phyloP scores from a whole-genome alignment of 2,113 vertebrate genomes.

The Notarius lentiginosus region DNA sequence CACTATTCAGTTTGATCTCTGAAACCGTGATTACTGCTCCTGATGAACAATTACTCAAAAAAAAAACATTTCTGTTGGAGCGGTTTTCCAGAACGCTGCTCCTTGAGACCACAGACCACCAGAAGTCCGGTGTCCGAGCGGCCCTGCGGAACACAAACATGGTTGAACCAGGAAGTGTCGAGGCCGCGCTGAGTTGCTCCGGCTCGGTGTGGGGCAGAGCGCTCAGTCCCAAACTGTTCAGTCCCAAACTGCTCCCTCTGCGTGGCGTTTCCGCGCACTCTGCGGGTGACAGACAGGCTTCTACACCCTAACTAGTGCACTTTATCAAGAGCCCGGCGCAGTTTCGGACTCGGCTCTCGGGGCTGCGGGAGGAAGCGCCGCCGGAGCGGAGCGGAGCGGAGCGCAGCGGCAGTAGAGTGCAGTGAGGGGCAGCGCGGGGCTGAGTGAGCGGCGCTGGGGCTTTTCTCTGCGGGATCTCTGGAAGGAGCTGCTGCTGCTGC shows the following conservation, averaged over 20 bases:
- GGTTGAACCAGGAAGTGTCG: slow-evolving; percentile 62
- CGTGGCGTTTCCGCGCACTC: not conserved
- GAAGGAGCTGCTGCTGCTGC: no score
- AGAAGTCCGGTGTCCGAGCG: no score
- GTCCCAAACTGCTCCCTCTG: not conserved
- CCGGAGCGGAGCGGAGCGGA: no score
- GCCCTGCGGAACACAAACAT: slow-evolving; percentile 37
- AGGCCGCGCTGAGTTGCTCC: not conserved
- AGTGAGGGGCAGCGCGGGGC: no score
- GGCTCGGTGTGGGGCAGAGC: no score
- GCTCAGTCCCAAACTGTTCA: no score
- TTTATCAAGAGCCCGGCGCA: not conserved
- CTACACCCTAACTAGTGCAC: slow-evolving; percentile 18
- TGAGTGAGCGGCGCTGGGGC: not conserved
- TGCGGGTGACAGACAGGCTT: no score
- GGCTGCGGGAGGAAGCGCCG: no score
- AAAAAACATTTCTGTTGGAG: fast-evolving
- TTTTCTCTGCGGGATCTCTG: not conserved
- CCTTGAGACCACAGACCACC: not conserved
- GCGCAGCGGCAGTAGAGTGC: no score
- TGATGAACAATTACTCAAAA: no score
- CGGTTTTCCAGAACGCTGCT: not conserved
- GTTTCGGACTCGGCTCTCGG: not conserved
- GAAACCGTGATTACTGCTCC: not conserved
- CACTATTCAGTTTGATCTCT: not conserved